Conservation (phyloP, 2,797 vertebrate species). For the Limosa lapponica region DNA sequence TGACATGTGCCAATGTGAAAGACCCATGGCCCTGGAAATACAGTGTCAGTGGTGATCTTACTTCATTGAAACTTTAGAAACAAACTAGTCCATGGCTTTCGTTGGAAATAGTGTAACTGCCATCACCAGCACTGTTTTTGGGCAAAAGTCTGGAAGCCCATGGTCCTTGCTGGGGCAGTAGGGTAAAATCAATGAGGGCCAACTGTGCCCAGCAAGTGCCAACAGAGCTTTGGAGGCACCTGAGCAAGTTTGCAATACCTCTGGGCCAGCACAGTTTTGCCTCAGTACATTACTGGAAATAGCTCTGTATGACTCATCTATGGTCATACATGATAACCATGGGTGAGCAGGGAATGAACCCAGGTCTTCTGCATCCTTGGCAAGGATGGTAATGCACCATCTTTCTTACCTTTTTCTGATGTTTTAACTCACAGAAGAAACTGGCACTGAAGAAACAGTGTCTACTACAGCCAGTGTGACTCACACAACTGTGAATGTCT, state of each 20-base stretch:
- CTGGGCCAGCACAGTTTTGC: background rate
- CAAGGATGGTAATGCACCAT: background rate
- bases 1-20: fast-evolving
- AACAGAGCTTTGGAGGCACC: background rate
- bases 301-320: background rate
- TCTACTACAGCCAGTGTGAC: background rate
- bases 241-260: fast-evolving
- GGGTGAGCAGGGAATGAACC: background rate
- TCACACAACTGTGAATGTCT: background rate
- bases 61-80: background rate
- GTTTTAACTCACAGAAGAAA: background rate
- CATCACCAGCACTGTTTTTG: background rate
- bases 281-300: background rate
- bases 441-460: background rate
- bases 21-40: background rate
- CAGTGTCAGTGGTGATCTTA: fast-evolving
- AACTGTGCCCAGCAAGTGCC: background rate
- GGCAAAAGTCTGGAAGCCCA: background rate
- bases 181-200: background rate
- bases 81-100: background rate
- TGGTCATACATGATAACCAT: background rate
- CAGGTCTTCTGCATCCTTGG: background rate
- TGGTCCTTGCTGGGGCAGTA: background rate
- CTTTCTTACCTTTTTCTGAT: background rate
- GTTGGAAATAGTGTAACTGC: background rate